These are phyloP conservation scores for Gastrophysa polygoni DNA, from an alignment of 2,888 invertebrate genomes.

Conservation along the genomic window DNA sequence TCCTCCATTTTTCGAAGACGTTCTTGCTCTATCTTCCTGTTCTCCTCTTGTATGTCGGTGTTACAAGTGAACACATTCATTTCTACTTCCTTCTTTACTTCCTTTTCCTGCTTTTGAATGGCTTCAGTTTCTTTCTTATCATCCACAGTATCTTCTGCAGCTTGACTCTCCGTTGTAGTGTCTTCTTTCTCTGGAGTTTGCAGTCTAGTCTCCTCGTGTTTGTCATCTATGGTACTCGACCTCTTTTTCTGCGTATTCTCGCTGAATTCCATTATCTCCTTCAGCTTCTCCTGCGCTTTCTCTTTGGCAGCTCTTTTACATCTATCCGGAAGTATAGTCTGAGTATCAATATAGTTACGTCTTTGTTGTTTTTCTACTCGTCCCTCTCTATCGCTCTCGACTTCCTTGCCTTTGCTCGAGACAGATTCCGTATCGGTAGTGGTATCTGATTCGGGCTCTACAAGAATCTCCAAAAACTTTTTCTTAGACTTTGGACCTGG, in stretches of 20 bases:
- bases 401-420: conserved; percentile 9
- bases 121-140: conserved; percentile 12
- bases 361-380: not conserved
- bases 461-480: conserved; percentile 7
- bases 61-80: conserved; percentile 50
- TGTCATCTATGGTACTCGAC: not conserved
- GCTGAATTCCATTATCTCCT: conserved; percentile 36
- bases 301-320: conserved; percentile 44
- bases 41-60: conserved; percentile 57
- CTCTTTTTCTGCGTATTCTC: conserved; percentile 22
- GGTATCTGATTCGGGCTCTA: conserved; percentile 1
- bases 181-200: not conserved
- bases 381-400: conserved; percentile 15
- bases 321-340: conserved; percentile 39
- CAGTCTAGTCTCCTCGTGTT: not conserved
- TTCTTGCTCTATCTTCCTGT: conserved; percentile 58
- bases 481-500: conserved; percentile 31
- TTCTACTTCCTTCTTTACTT: conserved; percentile 37
- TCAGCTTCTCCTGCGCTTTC: conserved; percentile 42
- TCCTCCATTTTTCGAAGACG: conserved; percentile 62
- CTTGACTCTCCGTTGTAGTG: not conserved
- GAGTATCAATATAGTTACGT: conserved; percentile 11
- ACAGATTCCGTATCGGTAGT: conserved; percentile 18
- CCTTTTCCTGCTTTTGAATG: conserved; percentile 4
- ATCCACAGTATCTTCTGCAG: not conserved